Evolutionary conservation across 2,888 invertebrate genomes (phyloP), one percentile per base, ranked within the genome.

Genomic region (Mimachlamys varia): DNA sequence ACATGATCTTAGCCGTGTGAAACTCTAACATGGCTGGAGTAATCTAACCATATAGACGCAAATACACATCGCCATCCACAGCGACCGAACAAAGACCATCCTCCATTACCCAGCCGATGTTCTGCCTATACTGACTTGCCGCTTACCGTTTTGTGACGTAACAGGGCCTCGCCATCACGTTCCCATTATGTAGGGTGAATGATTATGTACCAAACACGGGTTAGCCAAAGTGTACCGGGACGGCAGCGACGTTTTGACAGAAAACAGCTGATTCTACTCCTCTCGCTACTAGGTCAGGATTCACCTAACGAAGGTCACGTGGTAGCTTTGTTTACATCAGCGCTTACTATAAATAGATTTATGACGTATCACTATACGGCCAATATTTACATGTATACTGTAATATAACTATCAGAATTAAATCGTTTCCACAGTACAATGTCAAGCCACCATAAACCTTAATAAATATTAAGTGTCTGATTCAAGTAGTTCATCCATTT

Each of bases 311-410:
- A 76, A 33, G 76, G 76, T 76, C 76, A 76, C 76, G 76, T 76
- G 76, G 76, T 76, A 76, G 76, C 76, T 76, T 76, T 76, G 76
- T 76, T 76, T 76, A 76, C 76, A 76, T 76, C 76, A 76, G 22
- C 33, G 12, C 10, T 5, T 33, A 15, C 76, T 76, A 76, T 76
- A 76, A 76, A 76, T 76, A 76, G 76, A 76, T 33, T 76, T 76
- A 76, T 76, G 76, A 76, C 76, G 76, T 58, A 58, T n/a, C 22
- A n/a, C 19, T 4, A 2, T 22, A 19, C 3, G n/a, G 19, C 58
- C 2, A 15, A 10, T 19, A 55, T 55, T 13, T 55, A 55, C 7
- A 0, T 0, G 22, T 22, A 7, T 3, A 58, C 55, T n/a, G n/a
- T n/a, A n/a, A n/a, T n/a, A n/a, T n/a, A n/a, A n/a, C n/a, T n/a